Evolutionary conservation across 2,797 vertebrate genomes (phyloP).

Genomic region (Centroberyx gerrardi): DNA sequence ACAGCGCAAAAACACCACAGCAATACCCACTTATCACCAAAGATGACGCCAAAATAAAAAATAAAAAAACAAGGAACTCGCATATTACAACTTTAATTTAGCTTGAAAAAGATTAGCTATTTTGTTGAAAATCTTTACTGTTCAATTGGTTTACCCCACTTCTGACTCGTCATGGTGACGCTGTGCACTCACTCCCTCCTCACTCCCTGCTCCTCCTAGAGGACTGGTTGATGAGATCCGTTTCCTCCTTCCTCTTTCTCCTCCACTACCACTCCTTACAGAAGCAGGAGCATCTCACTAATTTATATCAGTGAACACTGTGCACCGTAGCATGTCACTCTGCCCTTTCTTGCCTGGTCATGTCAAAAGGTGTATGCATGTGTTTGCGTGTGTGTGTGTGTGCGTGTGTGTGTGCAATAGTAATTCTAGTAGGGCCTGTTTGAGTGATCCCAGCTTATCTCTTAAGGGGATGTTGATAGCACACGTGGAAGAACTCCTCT

Average conservation of each 20-base stretch:
- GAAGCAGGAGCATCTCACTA: constrained; percentile 7
- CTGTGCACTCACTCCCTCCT: background rate
- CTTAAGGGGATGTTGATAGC: constrained; percentile 15
- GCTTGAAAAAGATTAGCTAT: no score
- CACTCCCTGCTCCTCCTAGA: background rate
- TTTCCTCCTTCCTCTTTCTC: background rate
- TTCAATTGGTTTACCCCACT: no score
- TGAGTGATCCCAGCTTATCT: constrained; percentile 4
- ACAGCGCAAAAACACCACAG: background rate
- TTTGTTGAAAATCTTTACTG: no score
- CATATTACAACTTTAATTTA: no score
- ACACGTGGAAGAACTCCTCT: constrained; percentile 11
- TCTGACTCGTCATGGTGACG: no score
- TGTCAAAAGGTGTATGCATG: constrained; percentile 16
- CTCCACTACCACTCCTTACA: background rate
- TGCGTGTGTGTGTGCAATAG: constrained; percentile 16
- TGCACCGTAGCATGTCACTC: constrained; percentile 37
- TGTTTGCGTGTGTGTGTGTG: background rate
- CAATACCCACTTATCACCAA: no score
- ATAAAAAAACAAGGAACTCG: no score
- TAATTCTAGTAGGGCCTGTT: background rate
- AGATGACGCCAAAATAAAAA: no score
- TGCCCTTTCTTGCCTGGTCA: constrained; percentile 37
- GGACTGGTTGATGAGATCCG: constrained; percentile 5
- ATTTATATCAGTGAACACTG: constrained; percentile 20